Conservation (phyloP, 2,113 vertebrate species). For the Prinia subflava region DNA sequence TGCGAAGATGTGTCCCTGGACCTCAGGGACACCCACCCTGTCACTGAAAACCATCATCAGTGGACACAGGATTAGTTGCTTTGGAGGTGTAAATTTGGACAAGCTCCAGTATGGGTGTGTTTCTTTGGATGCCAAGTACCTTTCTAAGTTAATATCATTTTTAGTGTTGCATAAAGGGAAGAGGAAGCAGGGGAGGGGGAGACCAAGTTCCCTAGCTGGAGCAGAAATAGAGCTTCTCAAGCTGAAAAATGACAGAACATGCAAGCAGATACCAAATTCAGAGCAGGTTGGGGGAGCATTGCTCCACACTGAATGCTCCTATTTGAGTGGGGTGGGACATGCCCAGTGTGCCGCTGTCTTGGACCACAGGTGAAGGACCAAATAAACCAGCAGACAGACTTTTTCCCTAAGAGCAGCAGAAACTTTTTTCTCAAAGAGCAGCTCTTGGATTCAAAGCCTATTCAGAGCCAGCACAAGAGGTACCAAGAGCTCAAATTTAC, state of each 20-base stretch:
- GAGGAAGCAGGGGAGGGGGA: not conserved
- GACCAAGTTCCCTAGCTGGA: not conserved
- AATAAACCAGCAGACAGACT: not conserved
- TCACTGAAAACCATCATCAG: not conserved
- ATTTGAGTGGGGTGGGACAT: not conserved
- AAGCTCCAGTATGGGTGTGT: not conserved
- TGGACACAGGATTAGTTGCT: not conserved
- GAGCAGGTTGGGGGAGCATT: not conserved
- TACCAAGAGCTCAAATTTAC: not conserved
- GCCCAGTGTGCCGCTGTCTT: not conserved
- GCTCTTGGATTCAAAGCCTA: not conserved
- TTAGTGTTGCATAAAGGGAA: not conserved
- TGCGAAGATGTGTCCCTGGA: not conserved
- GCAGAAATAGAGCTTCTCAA: not conserved
- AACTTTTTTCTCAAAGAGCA: not conserved
- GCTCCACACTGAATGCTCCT: not conserved
- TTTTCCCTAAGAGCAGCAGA: not conserved
- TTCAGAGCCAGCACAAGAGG: not conserved
- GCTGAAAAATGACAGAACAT: not conserved
- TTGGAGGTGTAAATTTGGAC: not conserved
- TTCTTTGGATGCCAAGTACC: not conserved
- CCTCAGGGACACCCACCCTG: not conserved
- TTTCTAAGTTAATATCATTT: not conserved
- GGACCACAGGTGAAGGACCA: not conserved
- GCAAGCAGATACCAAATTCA: not conserved